Conservation (phyloP, 1,140 invertebrate species). For the Neomicropteryx cornuta region DNA sequence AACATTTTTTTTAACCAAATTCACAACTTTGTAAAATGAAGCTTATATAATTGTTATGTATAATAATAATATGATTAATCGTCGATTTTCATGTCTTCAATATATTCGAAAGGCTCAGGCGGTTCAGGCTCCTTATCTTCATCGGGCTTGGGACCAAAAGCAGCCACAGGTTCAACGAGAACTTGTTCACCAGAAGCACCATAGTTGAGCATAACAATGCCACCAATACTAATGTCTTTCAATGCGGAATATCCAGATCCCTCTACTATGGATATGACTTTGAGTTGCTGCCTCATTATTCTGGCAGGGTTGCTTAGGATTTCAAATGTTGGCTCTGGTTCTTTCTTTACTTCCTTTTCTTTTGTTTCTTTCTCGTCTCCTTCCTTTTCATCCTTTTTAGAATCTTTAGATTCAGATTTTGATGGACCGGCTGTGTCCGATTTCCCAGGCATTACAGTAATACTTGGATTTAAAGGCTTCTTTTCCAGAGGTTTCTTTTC, state of each 20-base stretch:
- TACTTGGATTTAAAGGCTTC: slow-evolving; percentile 47
- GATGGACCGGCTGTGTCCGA: too few relatives aligned
- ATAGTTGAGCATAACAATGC: slow-evolving; percentile 90
- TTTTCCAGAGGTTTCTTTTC: slow-evolving; percentile 41
- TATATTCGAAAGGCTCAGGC: slow-evolving; percentile 94
- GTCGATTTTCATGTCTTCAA: too few relatives aligned
- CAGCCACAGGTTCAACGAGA: slow-evolving; percentile 88
- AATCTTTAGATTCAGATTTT: slow-evolving; percentile 27
- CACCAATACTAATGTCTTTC: slow-evolving; percentile 89
- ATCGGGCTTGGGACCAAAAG: slow-evolving; percentile 85
- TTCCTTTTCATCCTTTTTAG: slow-evolving; percentile 29
- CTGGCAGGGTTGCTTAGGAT: slow-evolving; percentile 90
- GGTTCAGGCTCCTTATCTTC: slow-evolving; percentile 95
- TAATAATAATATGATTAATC: too few relatives aligned
- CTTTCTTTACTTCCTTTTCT: slow-evolving; percentile 61
- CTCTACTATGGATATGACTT: slow-evolving; percentile 74
- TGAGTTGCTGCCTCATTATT: slow-evolving; percentile 86
- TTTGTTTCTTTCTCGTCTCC: slow-evolving; percentile 39
- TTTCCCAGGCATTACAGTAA: slow-evolving; percentile 39
- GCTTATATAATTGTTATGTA: too few relatives aligned
- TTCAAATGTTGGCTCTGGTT: slow-evolving; percentile 82
- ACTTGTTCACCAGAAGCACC: slow-evolving; percentile 71
- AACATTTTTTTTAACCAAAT: too few relatives aligned
- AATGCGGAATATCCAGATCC: slow-evolving; percentile 70
- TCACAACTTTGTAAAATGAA: too few relatives aligned